Base-by-base conservation (phyloP, 1,140 invertebrate genomes). In the Melitaea cinxia region DNA sequence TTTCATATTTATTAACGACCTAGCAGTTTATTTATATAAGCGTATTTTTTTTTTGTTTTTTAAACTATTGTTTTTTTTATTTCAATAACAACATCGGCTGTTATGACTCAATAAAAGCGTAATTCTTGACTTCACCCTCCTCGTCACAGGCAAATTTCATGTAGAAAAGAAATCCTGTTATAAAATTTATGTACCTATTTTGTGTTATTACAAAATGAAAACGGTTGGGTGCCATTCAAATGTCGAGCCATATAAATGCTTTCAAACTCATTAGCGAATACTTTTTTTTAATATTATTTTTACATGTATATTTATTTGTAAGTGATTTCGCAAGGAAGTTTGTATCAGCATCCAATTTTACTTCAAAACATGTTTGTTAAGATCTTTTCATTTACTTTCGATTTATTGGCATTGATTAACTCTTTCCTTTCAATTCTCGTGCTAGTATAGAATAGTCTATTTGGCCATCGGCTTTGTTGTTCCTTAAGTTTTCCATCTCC, bases 221-320 rank as follows among this genome's bases (percentile, higher is more conserved):
- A 75, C 68, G 74, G 72, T 66, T 58, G 70, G 74, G 45, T 53
- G 39, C 71, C 70, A 73, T 80, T 80, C 71, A 78, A 73, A 74
- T 75, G 64, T 64, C 64, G 59, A 66, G 50, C 68, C 74, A 76
- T 71, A 74, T 62, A 74, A 76, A 74, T 76, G 61, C 50, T 70
- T 71, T 53, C 58, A 65, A 58, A 50, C 72, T 78, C 70, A 78
- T 73, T 78, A 77, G 70, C 54, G 65, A 35, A 35, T 26, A 26
- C 6, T 26, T 26, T 26, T 26, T 26, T 26, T 26, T 26, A 6
- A 28, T 28, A 4, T 28, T 4, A 4, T 47, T 59, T 56, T 42
- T 57, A 57, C 54, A n/a, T 45, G 39, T 57, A 19, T 15, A 19
- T 42, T 56, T 19, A 39, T 14, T 56, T 42, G 12, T n/a, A n/a